Evolutionary conservation across 2,888 invertebrate species (phyloP), one percentile per base, ranked within the genome.

Genomic region (Pterostichus niger): DNA sequence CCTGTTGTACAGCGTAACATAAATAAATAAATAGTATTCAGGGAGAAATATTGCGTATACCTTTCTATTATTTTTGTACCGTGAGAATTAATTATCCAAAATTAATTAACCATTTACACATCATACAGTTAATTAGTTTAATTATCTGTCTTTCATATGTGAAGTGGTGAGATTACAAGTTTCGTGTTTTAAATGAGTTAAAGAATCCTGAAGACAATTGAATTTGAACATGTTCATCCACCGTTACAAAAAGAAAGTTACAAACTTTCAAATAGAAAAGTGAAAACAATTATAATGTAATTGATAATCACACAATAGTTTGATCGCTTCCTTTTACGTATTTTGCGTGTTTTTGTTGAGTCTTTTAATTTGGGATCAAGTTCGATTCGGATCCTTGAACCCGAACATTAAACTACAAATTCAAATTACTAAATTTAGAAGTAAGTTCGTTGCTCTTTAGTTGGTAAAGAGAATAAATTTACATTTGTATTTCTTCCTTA

Each of bases 361-460:
- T 13, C 5, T 52, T 11, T 46, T 1, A 46, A n/a, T 13, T 52
- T 52, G n/a, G 52, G 52, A 52, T 59, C 59, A 59, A 59, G 59
- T 59, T 59, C 59, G 59, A 59, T 59, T 5, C 17, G 17, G 59
- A 59, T 59, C 59, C 59, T 59, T 59, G 59, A 59, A 59, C 31
- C 7, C 17, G 13, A 0, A 59, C 59, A 59, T 17, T 59, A 59
- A 59, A 24, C 31, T 31, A 24, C 59, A 59, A 59, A 59, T 17
- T 59, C 24, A 59, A 59, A 59, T 59, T 17, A 59, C 59, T 59
- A 59, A 59, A 7, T 24, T 59, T 59, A 59, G 59, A 59, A 7
- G 0, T 0, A 15, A 59, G 59, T 59, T 59, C 59, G 15, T 24
- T 59, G 59, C 2, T 31, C 52, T 40, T 40, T 40, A 40, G 9